Base-by-base conservation (phyloP, 2,797 vertebrate genomes). In the Anabas testudineus region DNA sequence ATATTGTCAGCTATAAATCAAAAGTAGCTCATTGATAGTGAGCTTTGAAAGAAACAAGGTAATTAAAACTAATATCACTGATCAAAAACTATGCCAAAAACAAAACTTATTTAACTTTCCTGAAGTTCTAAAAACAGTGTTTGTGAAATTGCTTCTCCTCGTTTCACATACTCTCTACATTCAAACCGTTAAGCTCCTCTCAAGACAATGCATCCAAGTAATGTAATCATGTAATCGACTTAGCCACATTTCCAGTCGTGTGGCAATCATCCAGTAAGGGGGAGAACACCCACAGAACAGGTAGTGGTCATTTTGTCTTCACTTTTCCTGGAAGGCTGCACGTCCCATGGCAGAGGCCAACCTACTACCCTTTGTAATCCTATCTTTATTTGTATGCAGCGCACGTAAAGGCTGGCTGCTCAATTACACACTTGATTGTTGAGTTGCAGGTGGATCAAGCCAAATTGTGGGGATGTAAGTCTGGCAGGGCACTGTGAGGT, bases 331-430 rank as follows among this genome's bases (percentile, higher is more conserved):
- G 71, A 87, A 80, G 67, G 68, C 53, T 43, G 19, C 0, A 0
- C n/a, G 55, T 47, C 57, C 39, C 63, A 62, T 49, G 54, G 39
- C 68, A 53, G 65, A 61, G 36, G 34, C 19, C 10, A 32, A 59
- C 65, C 68, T 26, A 66, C 78, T 74, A 56, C 57, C 45, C 56
- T 34, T 45, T 76, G 41, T 78, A 83, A 86, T 83, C 88, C 82
- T 19, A 8, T 66, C 71, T 81, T 76, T 66, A 76, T 78, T 79
- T 62, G 66, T 47, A 53, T 47, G 47, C 63, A 61, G 80, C 16
- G 26, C 58, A 21, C 62, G 48, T 49, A 32, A 53, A 64, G 80
- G 63, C 64, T n/a, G 28, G 59, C 56, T 32, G 34, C 45, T 81
- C 21, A 42, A 65, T 75, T 39, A 73, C 58, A 71, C 62, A 32